Percentiles rank a stretch among this genome's conserved stretches.
Evolutionary conservation across 2,797 vertebrate species (phyloP).

Genomic region (Columba guinea): DNA sequence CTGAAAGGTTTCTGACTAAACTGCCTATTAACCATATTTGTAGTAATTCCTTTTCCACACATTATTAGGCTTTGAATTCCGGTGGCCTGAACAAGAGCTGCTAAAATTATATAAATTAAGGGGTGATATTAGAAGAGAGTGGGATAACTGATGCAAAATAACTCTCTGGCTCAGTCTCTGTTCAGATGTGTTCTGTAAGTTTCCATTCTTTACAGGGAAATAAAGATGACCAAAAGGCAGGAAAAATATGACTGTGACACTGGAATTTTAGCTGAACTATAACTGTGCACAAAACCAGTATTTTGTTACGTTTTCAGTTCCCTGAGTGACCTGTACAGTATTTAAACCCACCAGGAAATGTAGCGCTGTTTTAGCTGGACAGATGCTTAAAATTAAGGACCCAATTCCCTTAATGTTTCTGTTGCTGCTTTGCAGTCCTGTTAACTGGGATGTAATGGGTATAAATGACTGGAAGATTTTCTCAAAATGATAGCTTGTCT

Average conservation of each 20-base stretch:
- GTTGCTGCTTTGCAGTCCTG: background rate
- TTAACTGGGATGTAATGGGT: background rate
- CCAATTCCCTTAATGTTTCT: background rate
- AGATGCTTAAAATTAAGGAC: background rate
- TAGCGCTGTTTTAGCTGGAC: background rate
- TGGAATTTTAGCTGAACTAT: background rate
- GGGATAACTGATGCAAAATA: background rate
- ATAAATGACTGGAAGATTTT: background rate
- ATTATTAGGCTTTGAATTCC: background rate
- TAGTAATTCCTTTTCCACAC: background rate
- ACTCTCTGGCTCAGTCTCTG: background rate
- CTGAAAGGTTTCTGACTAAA: slow-evolving; percentile 3
- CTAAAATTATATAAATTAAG: background rate
- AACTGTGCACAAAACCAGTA: background rate
- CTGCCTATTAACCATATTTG: background rate
- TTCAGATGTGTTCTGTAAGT: background rate
- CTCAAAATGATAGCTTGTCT: background rate
- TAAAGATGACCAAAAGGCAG: background rate
- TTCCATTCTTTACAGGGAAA: background rate
- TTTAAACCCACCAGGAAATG: background rate
- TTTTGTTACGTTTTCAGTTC: background rate
- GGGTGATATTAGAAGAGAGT: background rate
- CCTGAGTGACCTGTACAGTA: fast-evolving
- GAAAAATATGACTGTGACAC: background rate
- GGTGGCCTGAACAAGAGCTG: background rate